Evolutionary conservation across 2,113 vertebrate genomes (phyloP).

Genomic region (Erythrocercus mccallii): DNA sequence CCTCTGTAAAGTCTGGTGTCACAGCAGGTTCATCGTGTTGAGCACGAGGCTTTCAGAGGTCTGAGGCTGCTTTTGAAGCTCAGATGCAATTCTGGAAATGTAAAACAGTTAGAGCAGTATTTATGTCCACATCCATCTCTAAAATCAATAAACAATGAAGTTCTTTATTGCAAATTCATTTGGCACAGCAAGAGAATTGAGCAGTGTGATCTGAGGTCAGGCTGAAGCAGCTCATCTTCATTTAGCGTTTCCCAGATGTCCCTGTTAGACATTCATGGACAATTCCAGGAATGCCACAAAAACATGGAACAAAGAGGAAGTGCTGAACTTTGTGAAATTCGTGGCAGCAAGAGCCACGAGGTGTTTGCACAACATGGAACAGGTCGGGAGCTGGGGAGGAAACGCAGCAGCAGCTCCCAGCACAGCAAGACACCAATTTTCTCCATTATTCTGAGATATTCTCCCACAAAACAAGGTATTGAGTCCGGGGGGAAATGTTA

Average conservation of each 20-base stretch:
- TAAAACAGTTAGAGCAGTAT: background rate
- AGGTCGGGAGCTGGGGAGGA: background rate
- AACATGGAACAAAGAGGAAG: background rate
- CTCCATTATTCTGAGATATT: background rate
- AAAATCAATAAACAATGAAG: background rate
- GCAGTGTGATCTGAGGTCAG: background rate
- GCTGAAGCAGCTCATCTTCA: background rate
- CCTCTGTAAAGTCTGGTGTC: background rate
- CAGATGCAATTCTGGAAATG: background rate
- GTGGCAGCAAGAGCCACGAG: rapidly evolving
- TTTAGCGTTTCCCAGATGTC: background rate
- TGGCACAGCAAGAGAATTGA: background rate
- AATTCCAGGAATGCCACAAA: background rate
- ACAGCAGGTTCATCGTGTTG: background rate
- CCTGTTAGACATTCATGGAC: background rate
- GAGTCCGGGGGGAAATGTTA: background rate
- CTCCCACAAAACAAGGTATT: background rate
- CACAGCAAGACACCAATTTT: background rate
- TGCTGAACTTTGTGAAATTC: background rate
- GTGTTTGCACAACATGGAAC: background rate
- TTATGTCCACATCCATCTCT: background rate
- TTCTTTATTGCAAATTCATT: background rate
- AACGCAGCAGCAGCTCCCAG: background rate
- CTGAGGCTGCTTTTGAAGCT: background rate
- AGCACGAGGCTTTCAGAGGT: background rate